Percentiles rank a stretch among this genome's conserved stretches.
Conservation (phyloP, 2,888 invertebrate genomes). For the Scaptomyza reducta region DNA sequence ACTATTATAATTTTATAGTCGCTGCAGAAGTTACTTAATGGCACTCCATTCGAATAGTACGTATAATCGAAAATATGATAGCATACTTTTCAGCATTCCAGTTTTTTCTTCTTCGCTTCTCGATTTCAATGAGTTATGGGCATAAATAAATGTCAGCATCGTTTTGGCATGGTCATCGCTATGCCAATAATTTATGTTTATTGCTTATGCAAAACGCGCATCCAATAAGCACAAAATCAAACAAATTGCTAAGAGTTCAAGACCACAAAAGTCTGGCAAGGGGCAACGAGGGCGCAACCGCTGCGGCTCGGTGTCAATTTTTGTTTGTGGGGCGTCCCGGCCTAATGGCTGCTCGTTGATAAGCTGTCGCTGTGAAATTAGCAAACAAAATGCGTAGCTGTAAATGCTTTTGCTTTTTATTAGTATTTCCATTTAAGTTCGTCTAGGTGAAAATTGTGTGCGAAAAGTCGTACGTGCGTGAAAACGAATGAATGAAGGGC, state of each 20-base stretch:
- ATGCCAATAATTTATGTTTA: slow-evolving; percentile 77
- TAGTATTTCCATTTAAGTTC: slow-evolving; percentile 16
- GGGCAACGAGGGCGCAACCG: slow-evolving; percentile 1
- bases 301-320: slow-evolving; percentile 45
- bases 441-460: slow-evolving; percentile 73
- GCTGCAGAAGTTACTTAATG: neutral
- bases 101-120: slow-evolving; percentile 4
- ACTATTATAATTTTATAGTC: neutral
- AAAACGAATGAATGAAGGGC: slow-evolving; percentile 72
- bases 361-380: slow-evolving; percentile 71
- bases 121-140: slow-evolving; percentile 60
- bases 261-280: neutral
- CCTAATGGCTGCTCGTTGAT: slow-evolving; percentile 71
- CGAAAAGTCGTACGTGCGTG: slow-evolving; percentile 77
- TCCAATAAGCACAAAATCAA: slow-evolving; percentile 77
- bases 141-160: slow-evolving; percentile 71
- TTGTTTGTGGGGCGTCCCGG: slow-evolving; percentile 17
- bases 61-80: neutral
- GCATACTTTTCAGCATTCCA: slow-evolving; percentile 29
- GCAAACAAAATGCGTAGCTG: slow-evolving; percentile 80
- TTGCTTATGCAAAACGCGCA: slow-evolving; percentile 78
- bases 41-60: slow-evolving; percentile 11
- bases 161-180: slow-evolving; percentile 28
- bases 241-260: slow-evolving; percentile 68
- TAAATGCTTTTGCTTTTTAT: slow-evolving; percentile 67